phyloP scores from a whole-genome alignment of 1,140 invertebrate genomes.

The Nomia melanderi region DNA sequence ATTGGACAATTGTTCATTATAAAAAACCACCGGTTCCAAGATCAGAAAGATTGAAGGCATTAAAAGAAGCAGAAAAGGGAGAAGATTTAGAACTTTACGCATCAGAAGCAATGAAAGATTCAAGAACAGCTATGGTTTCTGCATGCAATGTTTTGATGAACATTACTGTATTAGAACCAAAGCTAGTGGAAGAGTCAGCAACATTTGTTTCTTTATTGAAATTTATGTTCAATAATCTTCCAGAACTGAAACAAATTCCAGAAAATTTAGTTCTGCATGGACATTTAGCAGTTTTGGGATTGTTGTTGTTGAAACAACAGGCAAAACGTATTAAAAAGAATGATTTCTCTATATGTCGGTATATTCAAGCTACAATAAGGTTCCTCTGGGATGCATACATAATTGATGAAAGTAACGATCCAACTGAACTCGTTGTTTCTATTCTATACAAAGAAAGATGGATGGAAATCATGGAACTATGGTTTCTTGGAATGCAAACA shows the following conservation, averaged over 20 bases:
- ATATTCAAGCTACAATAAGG: slow-evolving; percentile 92
- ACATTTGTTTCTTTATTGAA: slow-evolving; percentile 90
- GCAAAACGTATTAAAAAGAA: slow-evolving; percentile 90
- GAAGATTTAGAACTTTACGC: slow-evolving; percentile 86
- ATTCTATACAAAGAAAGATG: slow-evolving; percentile 93
- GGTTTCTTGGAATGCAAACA: slow-evolving; percentile 97
- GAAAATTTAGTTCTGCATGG: slow-evolving; percentile 92
- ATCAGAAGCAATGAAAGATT: slow-evolving; percentile 91
- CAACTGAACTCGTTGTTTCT: slow-evolving; percentile 89
- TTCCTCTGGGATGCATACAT: slow-evolving; percentile 96
- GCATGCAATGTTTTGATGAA: slow-evolving; percentile 97
- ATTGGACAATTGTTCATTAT: slow-evolving; percentile 93
- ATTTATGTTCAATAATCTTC: slow-evolving; percentile 93
- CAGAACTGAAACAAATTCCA: slow-evolving; percentile 90
- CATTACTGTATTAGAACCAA: slow-evolving; percentile 92
- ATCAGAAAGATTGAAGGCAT: slow-evolving; percentile 87
- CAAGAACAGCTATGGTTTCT: slow-evolving; percentile 90
- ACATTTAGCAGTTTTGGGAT: slow-evolving; percentile 90
- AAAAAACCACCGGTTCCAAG: slow-evolving; percentile 90
- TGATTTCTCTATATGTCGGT: slow-evolving; percentile 92
- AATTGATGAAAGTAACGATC: slow-evolving; percentile 92
- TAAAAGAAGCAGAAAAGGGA: slow-evolving; percentile 86
- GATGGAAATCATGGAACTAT: slow-evolving; percentile 94
- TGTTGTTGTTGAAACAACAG: slow-evolving; percentile 92
- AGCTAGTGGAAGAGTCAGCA: slow-evolving; percentile 88